Base-by-base conservation (phyloP, 2,113 vertebrate genomes). In the Acanthisitta chloris region DNA sequence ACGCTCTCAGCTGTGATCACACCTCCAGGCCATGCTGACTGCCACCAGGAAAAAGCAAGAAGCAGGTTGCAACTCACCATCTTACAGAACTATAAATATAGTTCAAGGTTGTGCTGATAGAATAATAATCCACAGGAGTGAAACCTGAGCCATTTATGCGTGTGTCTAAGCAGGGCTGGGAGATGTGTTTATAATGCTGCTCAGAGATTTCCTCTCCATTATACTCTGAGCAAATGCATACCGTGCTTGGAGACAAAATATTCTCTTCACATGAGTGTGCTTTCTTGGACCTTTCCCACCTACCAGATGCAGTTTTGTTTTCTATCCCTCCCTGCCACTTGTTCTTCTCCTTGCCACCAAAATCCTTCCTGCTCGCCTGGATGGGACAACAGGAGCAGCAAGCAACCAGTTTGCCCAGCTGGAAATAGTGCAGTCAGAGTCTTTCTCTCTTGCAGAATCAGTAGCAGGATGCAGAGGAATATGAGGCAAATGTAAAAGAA, bases 61-160 rank as follows among this genome's bases (percentile, higher is more conserved):
- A 88, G 74, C 81, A 81, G 65, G 55, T 91, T 88, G 81, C 86
- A 82, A 20, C 69, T 86, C 9, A 3, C 31, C 83, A 85, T 81
- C 92, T 96, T 96, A 77, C 77, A 81, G 86, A 87, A 54, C 90
- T 92, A 89, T 92, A 95, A 95, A 96, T 95, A 92, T 4, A 93
- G 80, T 92, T 97, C 94, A 94, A 92, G 92, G 83, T 86, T 95
- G 74, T 4, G 1, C 54, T 73, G 95, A 92, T 73, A 92, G 51
- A 92, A 78, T 96, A 95, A 96, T 90, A 89, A 95, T 90, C 94
- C 31, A 4, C 86, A 91, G 88, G 91, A 94, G 74, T 95, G 94
- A 95, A 97, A 96, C 70, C 59, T 46, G 91, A 97, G 90, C 91
- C 90, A 65, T 92, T 91, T 94, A 64, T 93, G 45, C 92, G 94